phyloP scores from a whole-genome alignment of 1,140 invertebrate species.

The Radopholus similis region DNA sequence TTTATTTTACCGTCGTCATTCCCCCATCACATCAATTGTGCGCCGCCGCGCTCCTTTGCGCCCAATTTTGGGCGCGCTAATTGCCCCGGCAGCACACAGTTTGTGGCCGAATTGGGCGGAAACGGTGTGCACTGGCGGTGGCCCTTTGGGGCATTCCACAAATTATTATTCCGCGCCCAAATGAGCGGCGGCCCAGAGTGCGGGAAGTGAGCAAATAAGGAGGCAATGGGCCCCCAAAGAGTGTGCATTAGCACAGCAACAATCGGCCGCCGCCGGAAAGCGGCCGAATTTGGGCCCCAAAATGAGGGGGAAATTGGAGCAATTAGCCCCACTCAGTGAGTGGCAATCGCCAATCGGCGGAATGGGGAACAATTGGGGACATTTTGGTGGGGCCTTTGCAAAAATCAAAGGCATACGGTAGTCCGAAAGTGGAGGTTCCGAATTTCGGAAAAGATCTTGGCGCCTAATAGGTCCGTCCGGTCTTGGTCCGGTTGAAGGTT shows the following conservation, averaged over 20 bases:
- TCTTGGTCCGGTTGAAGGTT: too few relatives aligned
- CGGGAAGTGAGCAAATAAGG: neutral
- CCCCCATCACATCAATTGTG: neutral
- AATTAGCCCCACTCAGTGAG: neutral
- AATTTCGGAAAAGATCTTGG: too few relatives aligned
- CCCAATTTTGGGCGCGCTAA: neutral
- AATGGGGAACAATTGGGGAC: neutral
- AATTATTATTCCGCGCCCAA: neutral
- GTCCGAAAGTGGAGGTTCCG: too few relatives aligned
- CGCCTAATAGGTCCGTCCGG: too few relatives aligned
- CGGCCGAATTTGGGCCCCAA: neutral
- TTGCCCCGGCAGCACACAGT: neutral
- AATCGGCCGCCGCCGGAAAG: neutral
- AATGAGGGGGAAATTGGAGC: neutral
- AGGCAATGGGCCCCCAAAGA: too few relatives aligned
- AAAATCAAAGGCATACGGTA: neutral
- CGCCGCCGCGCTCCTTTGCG: neutral
- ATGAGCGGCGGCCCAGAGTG: neutral
- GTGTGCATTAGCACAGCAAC: conserved; percentile 4
- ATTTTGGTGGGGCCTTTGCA: neutral
- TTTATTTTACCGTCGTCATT: neutral
- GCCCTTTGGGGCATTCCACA: neutral
- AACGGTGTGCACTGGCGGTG: neutral
- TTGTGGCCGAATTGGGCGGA: neutral
- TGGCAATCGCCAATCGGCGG: conserved; percentile 2